These are phyloP conservation scores for Oxyruncus cristatus DNA, from an alignment of 2,113 vertebrate genomes.

Conservation along the genomic window DNA sequence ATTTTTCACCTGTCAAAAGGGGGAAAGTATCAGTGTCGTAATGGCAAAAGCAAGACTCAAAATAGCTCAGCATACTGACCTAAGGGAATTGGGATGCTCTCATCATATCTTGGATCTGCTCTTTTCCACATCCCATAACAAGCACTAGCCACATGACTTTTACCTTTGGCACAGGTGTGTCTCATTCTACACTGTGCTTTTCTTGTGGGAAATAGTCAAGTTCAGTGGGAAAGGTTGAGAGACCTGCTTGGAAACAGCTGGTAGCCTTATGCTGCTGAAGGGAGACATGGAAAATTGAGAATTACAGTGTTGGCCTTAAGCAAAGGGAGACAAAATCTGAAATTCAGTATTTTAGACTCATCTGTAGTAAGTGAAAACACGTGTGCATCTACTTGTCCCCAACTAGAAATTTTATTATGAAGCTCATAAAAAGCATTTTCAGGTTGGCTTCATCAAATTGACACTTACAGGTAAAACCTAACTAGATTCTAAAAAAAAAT, in stretches of 20 bases:
- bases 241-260: neutral
- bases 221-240: neutral
- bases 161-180: neutral
- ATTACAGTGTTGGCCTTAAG: accelerated
- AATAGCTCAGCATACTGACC: too few species aligned
- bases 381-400: neutral
- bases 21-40: neutral
- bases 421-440: neutral
- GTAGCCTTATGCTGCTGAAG: neutral
- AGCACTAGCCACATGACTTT: neutral
- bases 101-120: neutral
- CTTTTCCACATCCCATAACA: accelerated
- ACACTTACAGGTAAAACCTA: neutral
- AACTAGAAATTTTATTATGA: neutral
- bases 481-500: neutral
- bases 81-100: neutral
- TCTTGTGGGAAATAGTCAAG: neutral
- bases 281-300: accelerated
- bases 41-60: neutral
- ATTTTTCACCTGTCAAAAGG: neutral
- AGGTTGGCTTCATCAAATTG: neutral
- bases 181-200: neutral
- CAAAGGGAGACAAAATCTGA: neutral
- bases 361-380: neutral
- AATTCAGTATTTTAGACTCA: neutral